Conservation (phyloP, 2,888 invertebrate species). For the Acronicta alni region DNA sequence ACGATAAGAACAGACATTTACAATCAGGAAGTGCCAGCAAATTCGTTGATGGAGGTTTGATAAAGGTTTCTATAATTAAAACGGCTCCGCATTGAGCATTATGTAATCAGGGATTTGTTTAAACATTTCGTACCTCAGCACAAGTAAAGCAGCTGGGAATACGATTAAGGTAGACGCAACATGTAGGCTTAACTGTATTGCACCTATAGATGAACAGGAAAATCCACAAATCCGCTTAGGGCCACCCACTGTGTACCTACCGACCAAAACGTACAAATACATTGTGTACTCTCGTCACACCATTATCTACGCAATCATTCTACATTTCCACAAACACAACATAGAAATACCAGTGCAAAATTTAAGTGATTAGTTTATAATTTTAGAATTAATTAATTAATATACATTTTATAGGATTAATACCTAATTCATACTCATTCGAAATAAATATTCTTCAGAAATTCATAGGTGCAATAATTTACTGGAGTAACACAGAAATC, state of each 20-base stretch:
- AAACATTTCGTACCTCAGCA: background rate
- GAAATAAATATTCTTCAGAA: too few species aligned
- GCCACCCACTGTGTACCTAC: background rate
- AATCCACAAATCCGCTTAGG: conserved; percentile 29
- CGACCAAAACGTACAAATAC: conserved; percentile 1
- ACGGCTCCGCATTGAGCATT: conserved; percentile 15
- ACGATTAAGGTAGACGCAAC: conserved; percentile 13
- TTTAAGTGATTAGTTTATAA: background rate
- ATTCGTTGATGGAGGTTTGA: conserved; percentile 43
- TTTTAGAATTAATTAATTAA: background rate
- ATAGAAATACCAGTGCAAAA: background rate
- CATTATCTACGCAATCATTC: background rate
- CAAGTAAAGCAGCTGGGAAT: background rate
- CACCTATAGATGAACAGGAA: conserved; percentile 14
- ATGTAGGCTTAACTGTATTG: conserved; percentile 13
- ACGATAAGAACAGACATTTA: conserved; percentile 11
- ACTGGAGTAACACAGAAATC: too few species aligned
- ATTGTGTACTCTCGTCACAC: background rate
- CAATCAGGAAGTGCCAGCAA: conserved; percentile 29
- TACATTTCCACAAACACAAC: background rate
- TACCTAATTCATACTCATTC: too few species aligned
- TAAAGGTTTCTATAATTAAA: conserved; percentile 29
- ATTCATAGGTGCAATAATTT: too few species aligned
- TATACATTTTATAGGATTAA: too few species aligned
- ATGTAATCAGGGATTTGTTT: conserved; percentile 13